A percentile compares a stretch with the other conserved stretches of the same genome.
Conservation (phyloP, 2,888 invertebrate genomes). For the Meghimatium bilineatum region DNA sequence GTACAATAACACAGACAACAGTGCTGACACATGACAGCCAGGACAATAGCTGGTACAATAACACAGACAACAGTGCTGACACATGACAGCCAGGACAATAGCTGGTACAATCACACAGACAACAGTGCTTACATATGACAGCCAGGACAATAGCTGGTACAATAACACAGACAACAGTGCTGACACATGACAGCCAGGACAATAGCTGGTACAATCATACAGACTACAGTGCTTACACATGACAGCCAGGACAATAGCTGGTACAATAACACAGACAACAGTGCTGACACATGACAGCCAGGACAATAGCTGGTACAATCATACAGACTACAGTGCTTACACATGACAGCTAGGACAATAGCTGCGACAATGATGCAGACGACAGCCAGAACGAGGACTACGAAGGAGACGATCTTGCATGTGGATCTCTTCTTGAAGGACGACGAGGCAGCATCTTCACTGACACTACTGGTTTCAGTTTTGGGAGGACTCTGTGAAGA, state of each 20-base stretch:
- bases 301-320: not conserved
- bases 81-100: too few relatives aligned
- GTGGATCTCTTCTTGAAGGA: constrained; percentile 5
- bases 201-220: too few relatives aligned
- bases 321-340: not conserved
- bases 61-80: too few relatives aligned
- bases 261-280: not conserved
- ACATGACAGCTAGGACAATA: constrained; percentile 28
- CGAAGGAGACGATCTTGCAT: not conserved
- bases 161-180: too few relatives aligned
- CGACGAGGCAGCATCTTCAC: not conserved
- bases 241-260: not conserved
- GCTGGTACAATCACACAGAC: too few relatives aligned
- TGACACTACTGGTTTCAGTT: not conserved
- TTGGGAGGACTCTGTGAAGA: not conserved
- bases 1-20: too few relatives aligned
- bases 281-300: not conserved
- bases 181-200: too few relatives aligned
- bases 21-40: too few relatives aligned
- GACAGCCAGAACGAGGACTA: constrained; percentile 17
- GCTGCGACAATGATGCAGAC: constrained; percentile 34
- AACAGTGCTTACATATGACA: too few relatives aligned
- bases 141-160: too few relatives aligned
- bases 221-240: not conserved
- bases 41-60: too few relatives aligned